Percentiles rank a stretch among this genome's conserved stretches.
Evolutionary conservation across 2,797 vertebrate species (phyloP).

Genomic region (Argyrosomus regius): DNA sequence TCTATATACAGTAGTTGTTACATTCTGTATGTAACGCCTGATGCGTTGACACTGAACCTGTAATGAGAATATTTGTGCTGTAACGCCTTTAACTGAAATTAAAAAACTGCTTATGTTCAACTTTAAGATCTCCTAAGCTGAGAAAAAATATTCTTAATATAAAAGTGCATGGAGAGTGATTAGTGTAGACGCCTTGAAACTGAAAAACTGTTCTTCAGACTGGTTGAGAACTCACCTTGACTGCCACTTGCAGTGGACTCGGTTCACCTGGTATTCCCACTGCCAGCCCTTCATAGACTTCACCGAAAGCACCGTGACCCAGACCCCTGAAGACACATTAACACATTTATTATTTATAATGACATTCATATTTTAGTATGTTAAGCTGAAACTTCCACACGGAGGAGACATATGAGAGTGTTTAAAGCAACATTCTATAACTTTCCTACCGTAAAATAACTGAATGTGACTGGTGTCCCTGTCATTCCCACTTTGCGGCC

Average conservation of each 20-base stretch:
- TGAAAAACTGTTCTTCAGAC: not conserved
- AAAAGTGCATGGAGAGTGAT: not conserved
- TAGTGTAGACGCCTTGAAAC: not conserved
- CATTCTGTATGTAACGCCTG: not conserved
- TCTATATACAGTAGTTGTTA: not conserved
- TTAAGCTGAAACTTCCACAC: not conserved
- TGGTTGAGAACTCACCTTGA: conserved; percentile 89
- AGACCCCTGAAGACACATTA: conserved; percentile 88
- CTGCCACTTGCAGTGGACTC: conserved; percentile 96
- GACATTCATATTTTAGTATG: conserved; percentile 19
- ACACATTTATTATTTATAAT: conserved; percentile 31
- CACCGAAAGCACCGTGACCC: conserved; percentile 98
- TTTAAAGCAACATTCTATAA: not conserved
- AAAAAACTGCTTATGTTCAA: not conserved
- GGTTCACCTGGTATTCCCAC: conserved; percentile 93
- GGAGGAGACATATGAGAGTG: not conserved
- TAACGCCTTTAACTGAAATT: conserved; percentile 16
- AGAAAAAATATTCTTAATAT: not conserved
- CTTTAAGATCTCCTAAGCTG: not conserved
- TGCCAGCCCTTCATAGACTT: conserved; percentile 98
- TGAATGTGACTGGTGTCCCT: too few relatives aligned
- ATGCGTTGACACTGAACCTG: not conserved
- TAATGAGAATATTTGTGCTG: not conserved
- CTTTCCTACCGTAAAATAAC: too few relatives aligned
- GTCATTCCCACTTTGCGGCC: too few relatives aligned